Evolutionary conservation across 2,888 invertebrate species (phyloP), one percentile per base, ranked within the genome.

Genomic region (Stenodema calcarata): DNA sequence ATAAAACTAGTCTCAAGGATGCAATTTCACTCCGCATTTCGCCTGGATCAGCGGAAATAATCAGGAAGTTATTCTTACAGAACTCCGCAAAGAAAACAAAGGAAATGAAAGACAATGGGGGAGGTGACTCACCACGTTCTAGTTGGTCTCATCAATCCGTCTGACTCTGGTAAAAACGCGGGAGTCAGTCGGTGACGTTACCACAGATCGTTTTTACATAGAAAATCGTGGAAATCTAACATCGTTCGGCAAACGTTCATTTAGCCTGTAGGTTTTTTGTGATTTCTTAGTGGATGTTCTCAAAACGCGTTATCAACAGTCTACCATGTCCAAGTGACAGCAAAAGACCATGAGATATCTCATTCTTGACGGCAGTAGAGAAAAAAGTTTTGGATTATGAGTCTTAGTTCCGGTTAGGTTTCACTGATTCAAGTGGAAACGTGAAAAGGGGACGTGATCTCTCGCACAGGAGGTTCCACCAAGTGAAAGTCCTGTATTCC

Each of bases 371-470:
- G 42, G 7, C 23, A 54, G 54, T 9, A 12, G 73, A 23, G 28
- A 73, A 73, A 73, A 3, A 27, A 73, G 73, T 73, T 73, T 28
- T 9, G 73, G 73, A 54, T 73, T 76, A 35, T 76, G 35, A 76
- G 14, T 23, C 42, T 35, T 35, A 76, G 76, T 42, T 76, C 76
- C 76, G 76, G 79, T 50, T 50, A 9, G 28, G 50, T 79, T 79
- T 79, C 79, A 50, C 79, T 50, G 79, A 79, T 79, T 79, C 79
- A 79, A 79, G 79, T 44, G 79, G 47, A 44, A 50, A 79, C 47
- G 50, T 27, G 79, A 30, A 50, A 50, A 50, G 79, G 79, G 79
- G 79, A 79, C 79, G 79, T 79, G 79, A 79, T 79, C 79, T 79
- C 79, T 79, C 79, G 79, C 50, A 47, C 79, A 50, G 79, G 79